Evolutionary conservation across 2,797 vertebrate genomes (phyloP), one percentile per base, ranked within the genome.

Genomic region (Nasua narica): DNA sequence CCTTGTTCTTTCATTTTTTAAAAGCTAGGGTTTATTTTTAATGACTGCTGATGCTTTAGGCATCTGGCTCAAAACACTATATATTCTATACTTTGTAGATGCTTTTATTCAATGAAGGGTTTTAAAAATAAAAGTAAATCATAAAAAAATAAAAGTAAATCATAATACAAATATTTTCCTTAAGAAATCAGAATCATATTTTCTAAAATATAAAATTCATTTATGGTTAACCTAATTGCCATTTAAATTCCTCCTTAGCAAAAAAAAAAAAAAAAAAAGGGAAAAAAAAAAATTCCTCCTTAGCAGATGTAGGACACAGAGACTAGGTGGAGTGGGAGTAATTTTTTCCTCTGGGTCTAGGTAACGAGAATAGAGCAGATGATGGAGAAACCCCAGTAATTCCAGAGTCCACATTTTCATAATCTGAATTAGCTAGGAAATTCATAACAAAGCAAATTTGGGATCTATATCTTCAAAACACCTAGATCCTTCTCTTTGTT

Each of bases 11-110:
- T 94, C n/a, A 70, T 35, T 87, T 88, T 87, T 62, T 27, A 9
- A 72, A 95, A 95, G 12, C 23, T 76, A 62, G 1, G 3, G 58
- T 65, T 81, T 91, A 27, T 52, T 89, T 97, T 94, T 43, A 89
- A 84, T 65, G 67, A 88, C 78, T 88, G 54, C 72, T 84, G 54
- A 54, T 72, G 50, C 72, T 84, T 82, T 81, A 72, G 15, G 29
- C 8, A 78, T 48, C 23, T 86, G 72, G 23, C 14, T 94, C 65
- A 90, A 96, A 93, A 90, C 62, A 90, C 3, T 40, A 5, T 27
- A 58, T 81, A 85, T 72, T 95, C 54, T 86, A 92, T 74, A 88
- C 87, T 65, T 60, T 96, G 72, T 32, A 92, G 25, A 35, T 46
- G 32, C 40, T 74, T 88, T 93, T 70, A 77, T 46, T 85, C 74